A percentile compares a stretch with the other conserved stretches of the same genome.
Evolutionary conservation across 1,140 invertebrate genomes (phyloP).

Genomic region (Diabrotica undecimpunctata): DNA sequence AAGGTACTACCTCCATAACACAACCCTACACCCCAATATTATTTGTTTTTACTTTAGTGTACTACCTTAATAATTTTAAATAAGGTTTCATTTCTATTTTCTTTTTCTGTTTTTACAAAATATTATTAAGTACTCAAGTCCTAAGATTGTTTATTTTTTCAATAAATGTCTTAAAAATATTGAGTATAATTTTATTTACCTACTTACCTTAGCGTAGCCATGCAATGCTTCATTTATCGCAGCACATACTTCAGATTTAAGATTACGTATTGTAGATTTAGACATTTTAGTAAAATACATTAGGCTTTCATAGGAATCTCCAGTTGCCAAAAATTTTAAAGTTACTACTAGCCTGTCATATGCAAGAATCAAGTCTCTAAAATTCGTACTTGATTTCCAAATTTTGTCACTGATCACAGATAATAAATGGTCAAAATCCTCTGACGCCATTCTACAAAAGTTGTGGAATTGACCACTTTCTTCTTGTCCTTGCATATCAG

Average conservation of each 20-base stretch:
- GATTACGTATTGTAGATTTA: slow-evolving; percentile 10
- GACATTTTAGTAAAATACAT: slow-evolving; percentile 11
- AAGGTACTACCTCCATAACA: no score
- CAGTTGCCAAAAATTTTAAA: no score
- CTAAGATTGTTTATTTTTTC: no score
- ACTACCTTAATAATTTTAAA: no score
- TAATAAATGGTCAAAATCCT: slow-evolving; percentile 33
- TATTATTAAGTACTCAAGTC: no score
- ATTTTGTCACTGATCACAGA: slow-evolving; percentile 22
- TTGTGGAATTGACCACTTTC: slow-evolving; percentile 18
- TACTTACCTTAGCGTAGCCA: slow-evolving; percentile 27
- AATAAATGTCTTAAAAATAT: slow-evolving; percentile 6
- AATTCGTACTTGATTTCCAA: slow-evolving; percentile 19
- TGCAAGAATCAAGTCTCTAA: slow-evolving; percentile 30
- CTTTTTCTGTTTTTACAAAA: no score
- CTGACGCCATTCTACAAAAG: slow-evolving; percentile 18
- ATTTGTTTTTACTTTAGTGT: no score
- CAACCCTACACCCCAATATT: no score
- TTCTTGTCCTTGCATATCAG: slow-evolving; percentile 7
- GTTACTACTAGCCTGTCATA: no score
- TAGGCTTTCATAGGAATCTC: no score
- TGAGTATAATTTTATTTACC: slow-evolving; percentile 6
- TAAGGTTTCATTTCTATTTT: no score
- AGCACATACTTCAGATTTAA: slow-evolving; percentile 15
- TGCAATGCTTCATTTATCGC: slow-evolving; percentile 30